Evolutionary conservation across 1,140 invertebrate species (phyloP).

Genomic region (Hycleus phaleratus): DNA sequence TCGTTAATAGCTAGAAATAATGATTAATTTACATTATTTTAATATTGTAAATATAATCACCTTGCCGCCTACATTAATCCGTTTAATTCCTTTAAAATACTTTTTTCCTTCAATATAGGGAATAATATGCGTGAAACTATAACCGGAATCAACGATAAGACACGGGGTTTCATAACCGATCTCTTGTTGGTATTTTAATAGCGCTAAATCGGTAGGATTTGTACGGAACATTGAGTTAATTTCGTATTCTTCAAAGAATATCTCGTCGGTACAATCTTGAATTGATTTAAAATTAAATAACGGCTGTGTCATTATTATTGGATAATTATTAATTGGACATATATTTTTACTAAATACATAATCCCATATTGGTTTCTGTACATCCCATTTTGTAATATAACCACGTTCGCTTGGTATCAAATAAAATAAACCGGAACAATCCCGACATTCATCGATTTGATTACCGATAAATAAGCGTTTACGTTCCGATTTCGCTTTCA

Average conservation of each 20-base stretch:
- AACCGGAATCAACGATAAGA: conserved; percentile 89
- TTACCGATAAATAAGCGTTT: conserved; percentile 88
- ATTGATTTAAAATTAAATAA: conserved; percentile 89
- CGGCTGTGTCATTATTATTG: conserved; percentile 89
- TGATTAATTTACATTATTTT: background rate
- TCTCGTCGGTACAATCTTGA: conserved; percentile 89
- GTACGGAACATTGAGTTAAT: conserved; percentile 76
- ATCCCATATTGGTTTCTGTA: conserved; percentile 95
- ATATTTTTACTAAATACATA: conserved; percentile 87
- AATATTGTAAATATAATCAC: conserved; percentile 23
- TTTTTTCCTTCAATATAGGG: conserved; percentile 85
- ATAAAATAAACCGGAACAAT: conserved; percentile 90
- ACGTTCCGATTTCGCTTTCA: conserved; percentile 95
- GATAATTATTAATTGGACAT: conserved; percentile 67
- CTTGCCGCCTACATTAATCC: conserved; percentile 96
- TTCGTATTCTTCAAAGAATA: conserved; percentile 97
- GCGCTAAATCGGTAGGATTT: conserved; percentile 65
- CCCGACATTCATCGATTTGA: conserved; percentile 92
- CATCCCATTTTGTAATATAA: conserved; percentile 91
- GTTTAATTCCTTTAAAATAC: conserved; percentile 62
- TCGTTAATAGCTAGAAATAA: conserved; percentile 64
- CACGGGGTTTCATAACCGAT: conserved; percentile 41
- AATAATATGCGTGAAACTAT: conserved; percentile 71
- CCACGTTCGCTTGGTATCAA: conserved; percentile 93
- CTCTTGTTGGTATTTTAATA: conserved; percentile 39